A percentile compares a stretch with the other conserved stretches of the same genome.
These are phyloP conservation scores for Rutpela maculata DNA, from an alignment of 2,888 invertebrate genomes.

Conservation along the genomic window DNA sequence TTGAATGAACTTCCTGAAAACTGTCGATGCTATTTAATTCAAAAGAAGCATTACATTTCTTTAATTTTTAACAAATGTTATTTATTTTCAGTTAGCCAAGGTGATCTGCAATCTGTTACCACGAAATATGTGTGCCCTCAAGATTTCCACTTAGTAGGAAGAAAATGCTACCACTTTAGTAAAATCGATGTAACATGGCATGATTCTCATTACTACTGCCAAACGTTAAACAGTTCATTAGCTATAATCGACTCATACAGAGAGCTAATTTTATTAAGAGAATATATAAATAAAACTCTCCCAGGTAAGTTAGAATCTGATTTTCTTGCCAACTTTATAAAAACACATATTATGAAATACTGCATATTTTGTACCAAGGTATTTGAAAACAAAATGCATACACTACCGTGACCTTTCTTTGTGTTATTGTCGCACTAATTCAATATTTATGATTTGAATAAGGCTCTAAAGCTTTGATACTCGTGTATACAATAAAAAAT, in stretches of 20 bases:
- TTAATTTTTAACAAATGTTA: neutral
- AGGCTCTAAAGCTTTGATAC: too few species aligned
- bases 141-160: constrained; percentile 62
- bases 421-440: too few species aligned
- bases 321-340: neutral
- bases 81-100: constrained; percentile 40
- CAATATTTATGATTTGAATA: too few species aligned
- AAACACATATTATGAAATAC: neutral
- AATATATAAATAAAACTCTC: constrained; percentile 44
- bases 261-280: constrained; percentile 48
- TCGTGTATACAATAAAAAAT: too few species aligned
- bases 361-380: neutral
- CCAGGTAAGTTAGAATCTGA: constrained; percentile 45
- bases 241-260: constrained; percentile 50
- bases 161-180: constrained; percentile 68
- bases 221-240: constrained; percentile 57
- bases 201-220: constrained; percentile 65
- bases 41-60: neutral
- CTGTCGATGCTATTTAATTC: too few species aligned
- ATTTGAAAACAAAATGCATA: neutral
- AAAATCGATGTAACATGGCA: constrained; percentile 61
- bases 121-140: constrained; percentile 61
- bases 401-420: neutral
- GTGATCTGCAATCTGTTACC: constrained; percentile 45
- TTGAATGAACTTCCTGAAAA: too few species aligned